Conservation (phyloP, 2,888 invertebrate genomes). For the Pachydiplax longipennis region DNA sequence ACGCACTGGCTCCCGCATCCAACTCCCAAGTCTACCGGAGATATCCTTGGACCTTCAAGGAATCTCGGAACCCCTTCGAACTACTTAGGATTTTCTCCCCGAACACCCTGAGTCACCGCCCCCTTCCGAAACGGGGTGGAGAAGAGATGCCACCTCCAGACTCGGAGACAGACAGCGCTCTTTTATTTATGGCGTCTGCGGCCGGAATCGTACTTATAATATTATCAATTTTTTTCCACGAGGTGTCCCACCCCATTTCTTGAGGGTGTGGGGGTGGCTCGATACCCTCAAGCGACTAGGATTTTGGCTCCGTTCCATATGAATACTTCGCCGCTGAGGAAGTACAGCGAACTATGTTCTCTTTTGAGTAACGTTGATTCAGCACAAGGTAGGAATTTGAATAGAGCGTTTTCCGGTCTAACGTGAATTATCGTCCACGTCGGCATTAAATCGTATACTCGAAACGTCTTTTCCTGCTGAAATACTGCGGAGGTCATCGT, state of each 20-base stretch:
- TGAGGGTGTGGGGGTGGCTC: no score
- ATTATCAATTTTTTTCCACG: neutral
- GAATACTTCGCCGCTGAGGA: neutral
- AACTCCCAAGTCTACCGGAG: neutral
- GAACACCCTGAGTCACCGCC: neutral
- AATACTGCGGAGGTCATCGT: no score
- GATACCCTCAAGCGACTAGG: neutral
- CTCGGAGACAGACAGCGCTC: constrained; percentile 8
- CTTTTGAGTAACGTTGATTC: neutral
- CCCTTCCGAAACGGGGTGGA: neutral
- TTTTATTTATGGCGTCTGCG: constrained; percentile 28
- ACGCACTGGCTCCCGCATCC: neutral
- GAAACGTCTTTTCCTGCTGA: no score
- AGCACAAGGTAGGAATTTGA: no score
- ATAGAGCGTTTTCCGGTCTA: no score
- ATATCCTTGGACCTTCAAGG: neutral
- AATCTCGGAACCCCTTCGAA: neutral
- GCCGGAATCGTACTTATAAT: neutral
- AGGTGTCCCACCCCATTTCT: neutral
- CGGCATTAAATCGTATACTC: no score
- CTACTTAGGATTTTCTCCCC: neutral
- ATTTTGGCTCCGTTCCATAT: constrained; percentile 12
- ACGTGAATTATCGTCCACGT: no score
- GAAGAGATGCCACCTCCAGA: neutral
- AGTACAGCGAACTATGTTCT: neutral